Conservation (phyloP, 2,797 vertebrate genomes). For the Cygnus olor region DNA sequence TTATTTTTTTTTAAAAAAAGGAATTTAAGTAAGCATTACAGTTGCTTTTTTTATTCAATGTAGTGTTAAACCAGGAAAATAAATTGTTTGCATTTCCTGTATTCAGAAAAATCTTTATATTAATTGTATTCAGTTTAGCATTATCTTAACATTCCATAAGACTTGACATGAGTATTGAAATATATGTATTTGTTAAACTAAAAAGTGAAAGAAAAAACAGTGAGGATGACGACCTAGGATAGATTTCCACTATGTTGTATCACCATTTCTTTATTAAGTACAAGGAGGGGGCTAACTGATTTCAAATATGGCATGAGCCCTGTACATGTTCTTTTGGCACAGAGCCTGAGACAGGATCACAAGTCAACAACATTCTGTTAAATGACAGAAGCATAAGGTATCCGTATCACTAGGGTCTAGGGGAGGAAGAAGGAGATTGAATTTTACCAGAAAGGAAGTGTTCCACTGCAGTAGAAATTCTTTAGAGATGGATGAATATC, state of each 20-base stretch:
- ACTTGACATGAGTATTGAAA: background rate
- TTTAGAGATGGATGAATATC: background rate
- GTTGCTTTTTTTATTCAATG: background rate
- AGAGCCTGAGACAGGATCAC: background rate
- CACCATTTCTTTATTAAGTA: background rate
- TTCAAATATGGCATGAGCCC: background rate
- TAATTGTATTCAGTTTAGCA: background rate
- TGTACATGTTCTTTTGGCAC: background rate
- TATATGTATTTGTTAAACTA: background rate
- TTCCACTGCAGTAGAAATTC: background rate
- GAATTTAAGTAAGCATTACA: background rate
- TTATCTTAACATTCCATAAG: background rate
- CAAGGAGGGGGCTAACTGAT: background rate
- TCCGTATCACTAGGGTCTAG: background rate
- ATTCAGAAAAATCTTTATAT: background rate
- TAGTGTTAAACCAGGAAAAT: background rate
- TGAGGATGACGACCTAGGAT: background rate
- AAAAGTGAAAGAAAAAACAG: background rate
- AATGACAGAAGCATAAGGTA: too few species aligned
- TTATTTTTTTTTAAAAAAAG: too few species aligned
- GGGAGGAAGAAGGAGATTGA: background rate
- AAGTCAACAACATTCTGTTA: background rate
- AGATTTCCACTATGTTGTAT: background rate
- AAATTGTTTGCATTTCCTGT: background rate
- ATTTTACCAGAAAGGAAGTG: background rate